phyloP scores from a whole-genome alignment of 2,797 vertebrate species.

The Dicrostonyx torquatus region DNA sequence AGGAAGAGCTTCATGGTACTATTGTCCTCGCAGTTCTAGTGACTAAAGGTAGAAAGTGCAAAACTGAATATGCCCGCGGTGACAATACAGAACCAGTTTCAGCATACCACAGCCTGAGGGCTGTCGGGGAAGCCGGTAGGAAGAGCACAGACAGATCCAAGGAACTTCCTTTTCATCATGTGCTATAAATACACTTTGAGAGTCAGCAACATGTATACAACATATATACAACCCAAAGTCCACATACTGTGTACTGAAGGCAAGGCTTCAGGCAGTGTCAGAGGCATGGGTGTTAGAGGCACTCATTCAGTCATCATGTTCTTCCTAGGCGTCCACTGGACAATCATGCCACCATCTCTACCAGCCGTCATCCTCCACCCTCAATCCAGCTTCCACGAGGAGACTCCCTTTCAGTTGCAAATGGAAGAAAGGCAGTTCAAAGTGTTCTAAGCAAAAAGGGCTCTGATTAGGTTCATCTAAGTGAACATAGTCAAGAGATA shows the following conservation, averaged over 20 bases:
- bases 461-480: conserved; percentile 37
- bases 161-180: neutral
- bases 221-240: neutral
- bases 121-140: neutral
- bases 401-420: neutral
- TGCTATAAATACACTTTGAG: neutral
- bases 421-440: conserved; percentile 42
- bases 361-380: neutral
- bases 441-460: conserved; percentile 24
- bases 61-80: neutral
- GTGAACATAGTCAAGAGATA: neutral
- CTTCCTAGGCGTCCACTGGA: neutral
- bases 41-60: conserved; percentile 41
- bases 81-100: neutral
- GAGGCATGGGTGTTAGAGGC: conserved; percentile 11
- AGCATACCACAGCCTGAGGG: neutral
- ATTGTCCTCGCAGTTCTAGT: conserved; percentile 14
- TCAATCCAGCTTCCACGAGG: neutral
- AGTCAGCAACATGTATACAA: neutral
- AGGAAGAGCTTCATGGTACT: conserved; percentile 37
- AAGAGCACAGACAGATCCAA: neutral
- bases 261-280: neutral
- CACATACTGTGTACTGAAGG: neutral
- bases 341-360: neutral
- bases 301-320: conserved; percentile 37